Evolutionary conservation across 1,140 invertebrate species (phyloP), one percentile per base, ranked within the genome.

Genomic region (Patella vulgata): DNA sequence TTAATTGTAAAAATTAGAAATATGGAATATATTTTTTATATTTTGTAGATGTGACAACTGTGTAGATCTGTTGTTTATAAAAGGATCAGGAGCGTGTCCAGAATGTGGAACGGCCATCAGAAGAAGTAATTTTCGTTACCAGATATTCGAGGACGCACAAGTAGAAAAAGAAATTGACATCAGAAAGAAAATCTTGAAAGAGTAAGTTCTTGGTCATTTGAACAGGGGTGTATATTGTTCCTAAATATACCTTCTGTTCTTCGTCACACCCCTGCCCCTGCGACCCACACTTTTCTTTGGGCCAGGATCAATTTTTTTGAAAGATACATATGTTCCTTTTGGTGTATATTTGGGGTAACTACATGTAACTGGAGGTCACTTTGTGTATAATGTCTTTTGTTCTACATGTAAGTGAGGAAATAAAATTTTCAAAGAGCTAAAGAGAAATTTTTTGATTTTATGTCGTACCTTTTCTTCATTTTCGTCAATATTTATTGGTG

Each of bases 141-240:
- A 98, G 78, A 84, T 98, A 5, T 99, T 99, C 81, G 97, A 99
- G 87, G 96, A 99, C 88, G 85, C 96, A 1, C 88, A 88, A 84
- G 93, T 99, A 1, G 97, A 99, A 85, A 98, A 98, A 80, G 97
- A 99, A 87, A 91, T 99, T 9, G 96, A 98, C 74, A 97, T 99
- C 71, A 86, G 97, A 21, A 93, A 92, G 80, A 88, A 91, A 74
- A 89, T 98, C 28, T 80, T 97, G 0, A 91, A 92, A 78, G 82
- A 84, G 83, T 85, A 74, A 73, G 71, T 70, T 31, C 23, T 12
- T n/a, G n/a, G n/a, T n/a, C n/a, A n/a, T n/a, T n/a, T n/a, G n/a
- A n/a, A n/a, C n/a, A 55, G 19, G 30, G 9, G n/a, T n/a, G n/a
- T n/a, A n/a, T n/a, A n/a, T n/a, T n/a, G n/a, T n/a, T n/a, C n/a